These are phyloP conservation scores for Cacatua alba DNA, from an alignment of 2,113 vertebrate genomes.

Conservation along the genomic window DNA sequence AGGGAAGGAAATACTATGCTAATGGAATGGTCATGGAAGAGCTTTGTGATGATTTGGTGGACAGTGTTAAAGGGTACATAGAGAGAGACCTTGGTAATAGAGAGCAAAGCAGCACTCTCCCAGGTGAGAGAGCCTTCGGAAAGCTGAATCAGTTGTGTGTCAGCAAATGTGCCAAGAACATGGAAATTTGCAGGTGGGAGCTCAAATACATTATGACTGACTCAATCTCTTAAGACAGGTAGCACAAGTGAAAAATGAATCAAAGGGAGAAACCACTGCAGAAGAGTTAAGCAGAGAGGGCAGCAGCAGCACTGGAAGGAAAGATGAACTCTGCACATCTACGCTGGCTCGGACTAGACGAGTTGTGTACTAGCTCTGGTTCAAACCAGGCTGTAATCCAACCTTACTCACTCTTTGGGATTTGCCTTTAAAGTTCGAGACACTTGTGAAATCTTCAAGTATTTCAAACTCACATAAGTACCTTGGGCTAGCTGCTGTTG, in stretches of 20 bases:
- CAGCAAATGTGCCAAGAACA: not conserved
- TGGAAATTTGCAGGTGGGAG: not conserved
- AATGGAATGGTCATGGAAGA: not conserved
- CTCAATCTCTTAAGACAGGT: not conserved
- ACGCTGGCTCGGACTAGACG: not conserved
- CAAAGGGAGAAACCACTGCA: not conserved
- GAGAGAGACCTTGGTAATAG: rapidly evolving
- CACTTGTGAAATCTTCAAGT: not conserved
- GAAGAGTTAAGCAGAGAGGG: not conserved
- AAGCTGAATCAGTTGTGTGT: not conserved
- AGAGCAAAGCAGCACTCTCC: not conserved
- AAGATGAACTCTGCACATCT: not conserved
- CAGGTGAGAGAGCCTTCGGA: not conserved
- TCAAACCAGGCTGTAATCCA: not conserved
- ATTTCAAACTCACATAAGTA: not conserved
- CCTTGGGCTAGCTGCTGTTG: not conserved
- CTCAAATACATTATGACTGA: not conserved
- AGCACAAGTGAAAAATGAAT: not conserved
- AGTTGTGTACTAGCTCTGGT: not conserved
- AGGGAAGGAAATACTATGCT: not conserved
- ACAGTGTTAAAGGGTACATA: not conserved
- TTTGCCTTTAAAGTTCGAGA: not conserved
- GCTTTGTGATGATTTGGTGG: not conserved
- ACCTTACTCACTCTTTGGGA: not conserved
- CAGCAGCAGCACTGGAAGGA: not conserved